Conservation (phyloP, 1,140 invertebrate genomes). For the Solen grandis region DNA sequence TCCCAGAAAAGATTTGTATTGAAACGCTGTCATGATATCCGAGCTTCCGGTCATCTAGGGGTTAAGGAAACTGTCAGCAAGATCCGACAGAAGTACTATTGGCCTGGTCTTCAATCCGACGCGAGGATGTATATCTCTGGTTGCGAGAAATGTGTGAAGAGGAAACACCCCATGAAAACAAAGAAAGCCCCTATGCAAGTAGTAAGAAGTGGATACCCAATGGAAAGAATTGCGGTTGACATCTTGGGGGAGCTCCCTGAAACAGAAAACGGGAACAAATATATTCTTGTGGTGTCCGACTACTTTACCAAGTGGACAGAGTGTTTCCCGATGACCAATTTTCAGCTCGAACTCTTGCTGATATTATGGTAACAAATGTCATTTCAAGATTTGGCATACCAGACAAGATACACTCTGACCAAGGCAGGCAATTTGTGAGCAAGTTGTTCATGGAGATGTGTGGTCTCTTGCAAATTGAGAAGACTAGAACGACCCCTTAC, state of each 20-base stretch:
- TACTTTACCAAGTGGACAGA: no score
- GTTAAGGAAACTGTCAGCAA: neutral
- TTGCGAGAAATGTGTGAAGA: neutral
- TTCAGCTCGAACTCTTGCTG: no score
- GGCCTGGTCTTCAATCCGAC: neutral
- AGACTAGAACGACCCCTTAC: no score
- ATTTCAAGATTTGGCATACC: no score
- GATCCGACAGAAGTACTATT: no score
- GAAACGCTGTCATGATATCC: neutral
- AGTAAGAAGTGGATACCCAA: neutral
- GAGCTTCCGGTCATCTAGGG: neutral
- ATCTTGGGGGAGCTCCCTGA: neutral
- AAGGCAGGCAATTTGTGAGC: no score
- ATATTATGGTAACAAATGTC: no score
- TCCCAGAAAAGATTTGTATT: neutral
- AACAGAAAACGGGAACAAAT: constrained; percentile 50
- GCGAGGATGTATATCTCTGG: neutral
- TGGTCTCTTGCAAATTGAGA: no score
- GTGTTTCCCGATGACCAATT: no score
- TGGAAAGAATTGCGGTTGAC: constrained; percentile 53
- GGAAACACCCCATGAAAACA: neutral
- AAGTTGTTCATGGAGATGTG: no score
- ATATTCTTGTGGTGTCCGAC: no score
- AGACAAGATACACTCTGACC: no score
- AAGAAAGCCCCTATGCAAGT: neutral